Percentiles rank a stretch among this genome's conserved stretches.
phyloP scores from a whole-genome alignment of 2,888 invertebrate species.

The Troides oblongomaculatus region DNA sequence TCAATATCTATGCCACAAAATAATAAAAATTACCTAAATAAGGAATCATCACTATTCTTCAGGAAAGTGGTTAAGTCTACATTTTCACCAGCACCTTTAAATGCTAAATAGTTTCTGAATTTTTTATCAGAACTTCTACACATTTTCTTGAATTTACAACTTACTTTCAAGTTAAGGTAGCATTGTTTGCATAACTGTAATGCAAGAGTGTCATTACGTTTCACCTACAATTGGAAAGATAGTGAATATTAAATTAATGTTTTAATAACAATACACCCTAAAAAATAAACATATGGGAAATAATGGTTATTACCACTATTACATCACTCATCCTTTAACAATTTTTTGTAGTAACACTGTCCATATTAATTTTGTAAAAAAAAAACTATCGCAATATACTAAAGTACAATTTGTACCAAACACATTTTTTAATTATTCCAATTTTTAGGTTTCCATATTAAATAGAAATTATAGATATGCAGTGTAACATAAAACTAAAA shows the following conservation, averaged over 20 bases:
- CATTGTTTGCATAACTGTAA: conserved; percentile 74
- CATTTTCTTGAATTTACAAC: conserved; percentile 71
- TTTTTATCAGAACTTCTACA: conserved; percentile 67
- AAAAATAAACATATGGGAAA: background rate
- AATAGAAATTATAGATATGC: too few species aligned
- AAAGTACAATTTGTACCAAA: too few species aligned
- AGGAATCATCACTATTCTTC: conserved; percentile 55
- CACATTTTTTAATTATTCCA: too few species aligned
- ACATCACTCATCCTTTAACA: too few species aligned
- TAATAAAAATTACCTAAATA: conserved; percentile 47
- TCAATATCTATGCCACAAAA: background rate
- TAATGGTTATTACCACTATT: too few species aligned
- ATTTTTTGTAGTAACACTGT: too few species aligned
- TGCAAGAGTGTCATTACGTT: conserved; percentile 59
- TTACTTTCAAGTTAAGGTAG: conserved; percentile 57
- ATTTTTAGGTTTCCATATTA: too few species aligned
- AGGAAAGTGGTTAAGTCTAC: conserved; percentile 57
- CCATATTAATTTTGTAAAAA: too few species aligned
- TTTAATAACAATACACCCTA: background rate
- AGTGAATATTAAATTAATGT: background rate
- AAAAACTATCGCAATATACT: too few species aligned
- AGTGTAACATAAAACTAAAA: too few species aligned
- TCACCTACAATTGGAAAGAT: conserved; percentile 54
- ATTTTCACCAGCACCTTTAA: conserved; percentile 53
- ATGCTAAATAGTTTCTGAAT: conserved; percentile 53